phyloP scores from a whole-genome alignment of 2,888 invertebrate genomes.

The Ophion costatus region DNA sequence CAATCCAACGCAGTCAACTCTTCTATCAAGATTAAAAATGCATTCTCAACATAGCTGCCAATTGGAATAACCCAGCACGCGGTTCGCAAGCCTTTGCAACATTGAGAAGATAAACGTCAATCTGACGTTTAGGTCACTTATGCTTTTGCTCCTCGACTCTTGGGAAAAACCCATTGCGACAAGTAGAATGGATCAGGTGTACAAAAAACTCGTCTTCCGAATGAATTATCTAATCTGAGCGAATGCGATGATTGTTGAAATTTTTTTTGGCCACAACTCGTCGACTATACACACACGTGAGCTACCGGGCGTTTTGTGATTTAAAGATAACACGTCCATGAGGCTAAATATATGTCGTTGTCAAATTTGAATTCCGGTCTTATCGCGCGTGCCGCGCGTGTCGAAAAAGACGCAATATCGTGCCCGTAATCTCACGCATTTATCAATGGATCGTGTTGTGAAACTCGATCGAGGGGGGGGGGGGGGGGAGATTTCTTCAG shows the following conservation, averaged over 20 bases:
- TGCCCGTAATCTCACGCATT: not conserved
- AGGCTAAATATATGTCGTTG: not conserved
- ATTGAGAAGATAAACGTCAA: not conserved
- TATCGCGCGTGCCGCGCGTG: not conserved
- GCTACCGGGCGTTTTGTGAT: not conserved
- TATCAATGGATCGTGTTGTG: constrained; percentile 15
- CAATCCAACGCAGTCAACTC: too few relatives aligned
- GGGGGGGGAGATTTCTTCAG: not conserved
- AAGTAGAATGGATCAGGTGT: not conserved
- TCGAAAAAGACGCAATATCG: not conserved
- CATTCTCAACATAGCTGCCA: not conserved
- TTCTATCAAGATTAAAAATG: not conserved
- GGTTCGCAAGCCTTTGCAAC: not conserved
- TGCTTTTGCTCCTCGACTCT: not conserved
- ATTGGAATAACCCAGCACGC: not conserved
- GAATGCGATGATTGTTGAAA: not conserved
- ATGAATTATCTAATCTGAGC: constrained; percentile 3
- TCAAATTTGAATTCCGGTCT: not conserved
- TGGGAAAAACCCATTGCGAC: not conserved
- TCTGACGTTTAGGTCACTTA: not conserved
- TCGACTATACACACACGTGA: not conserved
- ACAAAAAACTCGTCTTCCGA: not conserved
- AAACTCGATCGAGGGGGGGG: not conserved
- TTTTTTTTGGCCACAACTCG: not conserved
- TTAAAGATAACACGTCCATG: not conserved